Evolutionary conservation across 2,888 invertebrate genomes (phyloP).

Genomic region (Graphium colonna): DNA sequence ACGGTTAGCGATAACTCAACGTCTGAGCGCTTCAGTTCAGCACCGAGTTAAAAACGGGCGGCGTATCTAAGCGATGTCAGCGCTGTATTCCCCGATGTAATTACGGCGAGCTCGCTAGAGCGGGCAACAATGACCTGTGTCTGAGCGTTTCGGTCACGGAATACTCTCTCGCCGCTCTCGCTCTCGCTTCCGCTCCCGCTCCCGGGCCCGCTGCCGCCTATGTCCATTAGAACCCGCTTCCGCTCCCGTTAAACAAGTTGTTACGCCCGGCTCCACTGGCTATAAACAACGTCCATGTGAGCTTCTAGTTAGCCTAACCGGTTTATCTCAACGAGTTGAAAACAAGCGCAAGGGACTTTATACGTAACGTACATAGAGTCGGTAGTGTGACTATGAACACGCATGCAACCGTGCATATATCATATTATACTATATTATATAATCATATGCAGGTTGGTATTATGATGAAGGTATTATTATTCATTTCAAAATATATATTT

Average conservation of each 20-base stretch:
- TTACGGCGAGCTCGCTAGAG: conserved; percentile 60
- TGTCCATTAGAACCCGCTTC: conserved; percentile 22
- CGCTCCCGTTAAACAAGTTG: conserved; percentile 39
- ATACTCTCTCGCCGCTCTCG: conserved; percentile 24
- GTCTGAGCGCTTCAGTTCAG: conserved; percentile 27
- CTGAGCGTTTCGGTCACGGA: conserved; percentile 28
- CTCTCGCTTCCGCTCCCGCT: conserved; percentile 26
- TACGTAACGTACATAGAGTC: conserved; percentile 23
- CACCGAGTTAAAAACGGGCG: conserved; percentile 49
- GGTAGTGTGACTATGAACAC: neutral
- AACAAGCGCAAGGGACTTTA: conserved; percentile 36
- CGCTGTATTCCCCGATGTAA: conserved; percentile 73
- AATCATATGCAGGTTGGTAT: too few relatives aligned
- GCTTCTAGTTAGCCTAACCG: conserved; percentile 49
- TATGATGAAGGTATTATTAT: too few relatives aligned
- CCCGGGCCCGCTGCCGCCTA: conserved; percentile 26
- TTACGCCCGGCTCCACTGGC: conserved; percentile 43
- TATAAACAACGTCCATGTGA: conserved; percentile 50
- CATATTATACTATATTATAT: too few relatives aligned
- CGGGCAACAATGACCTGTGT: conserved; percentile 69
- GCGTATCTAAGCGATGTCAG: conserved; percentile 29
- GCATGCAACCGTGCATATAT: neutral
- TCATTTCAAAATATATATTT: too few relatives aligned
- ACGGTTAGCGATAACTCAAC: too few relatives aligned
- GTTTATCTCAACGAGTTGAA: conserved; percentile 49